These are phyloP conservation scores for Bambusicola thoracicus DNA, from an alignment of 2,113 vertebrate species.

Conservation along the genomic window DNA sequence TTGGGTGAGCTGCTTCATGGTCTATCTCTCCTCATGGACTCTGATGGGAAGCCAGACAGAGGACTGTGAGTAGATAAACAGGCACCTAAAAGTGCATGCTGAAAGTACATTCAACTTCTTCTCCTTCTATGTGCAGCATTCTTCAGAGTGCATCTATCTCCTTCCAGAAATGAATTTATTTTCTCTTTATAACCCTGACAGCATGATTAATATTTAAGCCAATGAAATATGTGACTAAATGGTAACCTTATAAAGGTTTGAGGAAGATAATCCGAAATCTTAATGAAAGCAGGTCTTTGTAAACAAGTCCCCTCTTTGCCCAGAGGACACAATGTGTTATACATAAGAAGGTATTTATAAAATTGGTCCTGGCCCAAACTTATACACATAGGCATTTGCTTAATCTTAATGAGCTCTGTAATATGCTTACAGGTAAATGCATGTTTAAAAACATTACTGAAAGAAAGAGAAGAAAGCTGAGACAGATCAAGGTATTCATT, in stretches of 20 bases:
- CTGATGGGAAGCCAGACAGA: not conserved
- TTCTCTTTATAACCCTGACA: not conserved
- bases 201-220: not conserved
- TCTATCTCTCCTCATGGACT: not conserved
- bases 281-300: not conserved
- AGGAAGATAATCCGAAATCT: not conserved
- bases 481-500: not conserved
- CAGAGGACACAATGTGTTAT: not conserved
- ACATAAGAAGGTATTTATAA: not conserved
- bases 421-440: conserved; percentile 27
- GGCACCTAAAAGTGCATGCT: not conserved
- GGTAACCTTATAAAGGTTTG: not conserved
- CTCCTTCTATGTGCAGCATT: not conserved
- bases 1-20: accelerated
- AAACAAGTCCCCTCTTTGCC: not conserved
- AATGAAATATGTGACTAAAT: not conserved
- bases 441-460: not conserved
- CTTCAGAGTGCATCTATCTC: not conserved
- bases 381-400: not conserved
- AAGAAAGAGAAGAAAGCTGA: not conserved
- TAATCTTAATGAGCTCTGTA: not conserved
- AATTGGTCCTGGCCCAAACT: not conserved
- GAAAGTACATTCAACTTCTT: not conserved
- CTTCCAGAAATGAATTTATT: not conserved
- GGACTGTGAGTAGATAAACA: accelerated